Evolutionary conservation across 2,797 vertebrate species (phyloP), one percentile per base, ranked within the genome.

Genomic region (Tapera naevia): DNA sequence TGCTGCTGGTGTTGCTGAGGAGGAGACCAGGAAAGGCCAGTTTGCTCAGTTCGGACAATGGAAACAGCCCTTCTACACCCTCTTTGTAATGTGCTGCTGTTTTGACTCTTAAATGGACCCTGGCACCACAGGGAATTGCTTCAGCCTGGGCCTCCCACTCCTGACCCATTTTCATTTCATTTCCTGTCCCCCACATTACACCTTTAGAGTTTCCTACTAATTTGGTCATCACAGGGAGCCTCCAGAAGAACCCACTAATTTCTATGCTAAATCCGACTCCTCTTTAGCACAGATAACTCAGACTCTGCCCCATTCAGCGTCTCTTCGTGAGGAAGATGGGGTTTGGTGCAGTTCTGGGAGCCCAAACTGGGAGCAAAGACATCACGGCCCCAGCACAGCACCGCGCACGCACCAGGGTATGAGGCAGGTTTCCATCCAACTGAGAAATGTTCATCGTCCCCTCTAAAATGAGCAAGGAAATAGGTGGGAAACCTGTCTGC

Each of bases 81-180:
- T 65, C 95, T 89, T 91, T 85, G 79, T 88, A 96, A 96, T 79
- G 94, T 72, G 96, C 94, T 96, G 78, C 89, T 95, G 91, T 13
- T 96, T 95, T 95, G 94, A 57, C 85, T 95, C 95, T 61, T 93
- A 94, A 95, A 96, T 94, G 87, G 89, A 94, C 86, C 70, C 83
- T 83, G 92, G 92, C 97, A 97, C 97, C 96, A 96, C 84, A 80
- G 41, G 16, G 88, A 88, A 56, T 62, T 69, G 95, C 88, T 86
- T 23, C 87, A 88, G 86, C 93, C 86, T 71, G 30, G 54, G 75
- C 97, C 95, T 96, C 96, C 97, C 97, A 96, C 94, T 96, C 97
- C 94, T 96, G 97, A 97, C 96, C 97, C 97, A 97, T 95, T 96
- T 94, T 94, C 96, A 97, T 97, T 97, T 96, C 95, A 97, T 91